These are phyloP conservation scores for Corella eumyota DNA, from an alignment of 23 tunicate genomes.

Conservation along the genomic window DNA sequence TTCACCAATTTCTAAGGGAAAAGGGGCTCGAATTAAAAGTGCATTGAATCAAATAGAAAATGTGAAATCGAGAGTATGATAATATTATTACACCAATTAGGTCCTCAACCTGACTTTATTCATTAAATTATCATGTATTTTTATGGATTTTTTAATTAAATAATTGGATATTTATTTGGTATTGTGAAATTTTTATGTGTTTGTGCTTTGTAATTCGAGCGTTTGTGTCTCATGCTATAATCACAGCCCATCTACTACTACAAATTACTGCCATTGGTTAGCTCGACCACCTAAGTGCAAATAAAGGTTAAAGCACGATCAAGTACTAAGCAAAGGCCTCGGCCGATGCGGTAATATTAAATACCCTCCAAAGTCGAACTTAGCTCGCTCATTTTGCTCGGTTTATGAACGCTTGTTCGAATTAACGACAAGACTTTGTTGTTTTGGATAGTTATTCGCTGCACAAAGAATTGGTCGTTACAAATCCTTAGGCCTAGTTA, in stretches of 20 bases:
- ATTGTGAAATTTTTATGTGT: no score
- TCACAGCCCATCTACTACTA: no score
- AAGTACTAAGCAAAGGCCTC: no score
- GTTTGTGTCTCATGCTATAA: no score
- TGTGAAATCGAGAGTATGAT: background rate
- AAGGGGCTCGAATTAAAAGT: background rate
- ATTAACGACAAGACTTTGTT: slow-evolving; percentile 2
- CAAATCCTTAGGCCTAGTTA: no score
- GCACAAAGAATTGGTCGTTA: background rate
- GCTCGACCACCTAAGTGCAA: background rate
- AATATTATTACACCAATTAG: no score
- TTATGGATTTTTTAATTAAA: no score
- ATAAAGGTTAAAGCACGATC: background rate
- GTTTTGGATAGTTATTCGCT: slow-evolving; percentile 26
- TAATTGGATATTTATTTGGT: no score
- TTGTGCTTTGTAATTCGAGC: no score
- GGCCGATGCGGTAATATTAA: background rate
- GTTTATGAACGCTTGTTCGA: slow-evolving; percentile 31
- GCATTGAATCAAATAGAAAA: background rate
- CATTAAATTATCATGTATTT: no score
- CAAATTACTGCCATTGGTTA: no score
- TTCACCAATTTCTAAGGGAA: slow-evolving; percentile 63
- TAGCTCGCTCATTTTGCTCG: slow-evolving; percentile 16
- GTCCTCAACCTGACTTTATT: no score
- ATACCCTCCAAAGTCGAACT: slow-evolving; percentile 21